phyloP scores from a whole-genome alignment of 2,888 invertebrate species.

The Lymantria dispar region DNA sequence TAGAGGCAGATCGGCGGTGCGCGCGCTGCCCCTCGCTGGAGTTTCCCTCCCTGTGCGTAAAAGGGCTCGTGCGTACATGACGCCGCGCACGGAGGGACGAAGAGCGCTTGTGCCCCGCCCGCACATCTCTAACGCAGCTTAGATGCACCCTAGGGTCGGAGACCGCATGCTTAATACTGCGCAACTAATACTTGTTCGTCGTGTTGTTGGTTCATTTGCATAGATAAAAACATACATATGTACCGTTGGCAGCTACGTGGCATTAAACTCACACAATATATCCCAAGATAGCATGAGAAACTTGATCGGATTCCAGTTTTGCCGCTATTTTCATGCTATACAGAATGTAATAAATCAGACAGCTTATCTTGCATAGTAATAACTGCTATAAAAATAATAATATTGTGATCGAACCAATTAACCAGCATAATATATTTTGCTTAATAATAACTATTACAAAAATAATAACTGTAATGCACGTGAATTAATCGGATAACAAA shows the following conservation, averaged over 20 bases:
- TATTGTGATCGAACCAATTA: slow-evolving; percentile 44
- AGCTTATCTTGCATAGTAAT: slow-evolving; percentile 42
- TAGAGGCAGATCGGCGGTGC: slow-evolving; percentile 54
- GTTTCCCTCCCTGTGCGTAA: slow-evolving; percentile 51
- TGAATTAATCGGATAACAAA: too few species aligned
- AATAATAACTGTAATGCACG: too few species aligned
- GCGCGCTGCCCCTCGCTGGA: slow-evolving; percentile 63
- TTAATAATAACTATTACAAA: too few species aligned
- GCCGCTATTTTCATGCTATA: slow-evolving; percentile 65
- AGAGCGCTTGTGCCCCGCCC: slow-evolving; percentile 49
- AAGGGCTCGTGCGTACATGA: slow-evolving; percentile 73
- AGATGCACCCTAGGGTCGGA: slow-evolving; percentile 60
- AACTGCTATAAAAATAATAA: slow-evolving; percentile 41
- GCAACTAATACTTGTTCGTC: slow-evolving; percentile 37
- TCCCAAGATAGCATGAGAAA: slow-evolving; percentile 46
- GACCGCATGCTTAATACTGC: slow-evolving; percentile 49
- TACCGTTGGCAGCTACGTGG: slow-evolving; percentile 40
- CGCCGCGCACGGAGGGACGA: slow-evolving; percentile 50
- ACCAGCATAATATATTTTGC: too few species aligned
- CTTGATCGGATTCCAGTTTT: slow-evolving; percentile 63
- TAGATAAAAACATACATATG: slow-evolving; percentile 43
- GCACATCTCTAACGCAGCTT: slow-evolving; percentile 55
- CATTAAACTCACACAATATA: slow-evolving; percentile 42
- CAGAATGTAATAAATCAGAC: slow-evolving; percentile 41
- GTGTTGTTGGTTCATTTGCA: slow-evolving; percentile 48